Percentiles rank a stretch among this genome's conserved stretches.
These are phyloP conservation scores for Hyalella azteca DNA, from an alignment of 2,888 invertebrate species.

Conservation along the genomic window DNA sequence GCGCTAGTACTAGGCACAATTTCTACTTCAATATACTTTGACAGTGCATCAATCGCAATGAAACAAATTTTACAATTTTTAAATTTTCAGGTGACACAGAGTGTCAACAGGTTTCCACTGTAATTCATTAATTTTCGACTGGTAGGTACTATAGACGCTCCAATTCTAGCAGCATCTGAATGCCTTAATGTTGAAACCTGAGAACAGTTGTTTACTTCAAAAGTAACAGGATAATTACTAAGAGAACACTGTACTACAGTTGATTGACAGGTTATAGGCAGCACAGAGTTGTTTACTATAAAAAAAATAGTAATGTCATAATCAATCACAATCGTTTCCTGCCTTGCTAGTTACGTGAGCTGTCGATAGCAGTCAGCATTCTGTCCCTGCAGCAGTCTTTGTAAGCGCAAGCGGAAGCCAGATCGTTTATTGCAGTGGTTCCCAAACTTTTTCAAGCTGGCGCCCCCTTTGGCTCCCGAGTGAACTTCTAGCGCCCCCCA, in stretches of 20 bases:
- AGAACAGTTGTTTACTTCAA: background rate
- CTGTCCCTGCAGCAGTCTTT: background rate
- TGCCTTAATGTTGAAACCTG: background rate
- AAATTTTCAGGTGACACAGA: background rate
- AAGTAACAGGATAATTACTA: background rate
- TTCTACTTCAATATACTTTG: conserved; percentile 8
- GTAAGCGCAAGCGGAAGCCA: background rate
- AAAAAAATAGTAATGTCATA: background rate
- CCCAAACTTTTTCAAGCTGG: too few species aligned
- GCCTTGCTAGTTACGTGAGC: background rate
- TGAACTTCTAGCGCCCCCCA: too few species aligned
- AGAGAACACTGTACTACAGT: background rate
- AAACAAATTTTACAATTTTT: background rate
- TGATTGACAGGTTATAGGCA: background rate
- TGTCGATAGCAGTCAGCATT: background rate
- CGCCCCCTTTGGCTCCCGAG: too few species aligned
- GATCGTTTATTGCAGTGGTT: too few species aligned
- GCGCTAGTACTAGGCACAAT: background rate
- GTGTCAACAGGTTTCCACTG: background rate
- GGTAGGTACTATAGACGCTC: background rate
- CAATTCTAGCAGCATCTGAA: background rate
- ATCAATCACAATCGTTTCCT: background rate
- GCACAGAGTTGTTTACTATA: too few species aligned
- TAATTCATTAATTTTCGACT: background rate
- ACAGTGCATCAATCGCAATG: background rate